These are phyloP conservation scores for Esox masquinongy DNA, from an alignment of 2,797 vertebrate genomes.

Conservation along the genomic window DNA sequence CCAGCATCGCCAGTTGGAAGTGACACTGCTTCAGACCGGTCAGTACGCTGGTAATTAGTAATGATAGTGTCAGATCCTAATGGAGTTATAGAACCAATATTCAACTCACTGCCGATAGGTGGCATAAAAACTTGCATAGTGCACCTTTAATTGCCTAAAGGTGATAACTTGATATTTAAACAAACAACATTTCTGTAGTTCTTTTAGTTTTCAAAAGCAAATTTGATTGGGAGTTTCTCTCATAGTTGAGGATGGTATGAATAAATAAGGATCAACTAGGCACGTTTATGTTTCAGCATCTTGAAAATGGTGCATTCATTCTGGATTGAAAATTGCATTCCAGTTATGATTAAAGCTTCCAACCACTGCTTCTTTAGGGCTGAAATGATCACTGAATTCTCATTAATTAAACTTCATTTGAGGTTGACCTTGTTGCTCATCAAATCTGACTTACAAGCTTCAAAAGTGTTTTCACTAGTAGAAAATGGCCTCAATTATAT, in stretches of 20 bases:
- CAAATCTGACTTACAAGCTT: not conserved
- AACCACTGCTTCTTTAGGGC: too few relatives aligned
- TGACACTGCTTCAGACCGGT: too few relatives aligned
- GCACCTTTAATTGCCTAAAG: too few relatives aligned
- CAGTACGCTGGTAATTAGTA: too few relatives aligned
- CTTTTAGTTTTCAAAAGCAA: not conserved
- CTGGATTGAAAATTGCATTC: not conserved
- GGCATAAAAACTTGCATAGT: too few relatives aligned
- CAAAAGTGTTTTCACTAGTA: not conserved
- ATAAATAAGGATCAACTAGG: not conserved
- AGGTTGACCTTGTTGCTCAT: not conserved
- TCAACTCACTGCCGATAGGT: too few relatives aligned
- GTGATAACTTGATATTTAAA: too few relatives aligned
- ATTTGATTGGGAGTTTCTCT: not conserved
- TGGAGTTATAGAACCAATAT: too few relatives aligned
- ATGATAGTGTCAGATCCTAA: too few relatives aligned
- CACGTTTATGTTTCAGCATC: not conserved
- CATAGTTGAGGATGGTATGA: not conserved
- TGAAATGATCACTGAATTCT: not conserved
- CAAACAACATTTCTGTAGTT: not conserved
- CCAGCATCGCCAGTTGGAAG: too few relatives aligned
- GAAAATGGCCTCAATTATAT: too few relatives aligned
- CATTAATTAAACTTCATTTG: not conserved
- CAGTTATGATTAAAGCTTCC: not conserved
- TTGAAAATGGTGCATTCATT: not conserved